A percentile compares a stretch with the other conserved stretches of the same genome.
Evolutionary conservation across 2,888 invertebrate species (phyloP).

Genomic region (Drosophila austrosaltans): DNA sequence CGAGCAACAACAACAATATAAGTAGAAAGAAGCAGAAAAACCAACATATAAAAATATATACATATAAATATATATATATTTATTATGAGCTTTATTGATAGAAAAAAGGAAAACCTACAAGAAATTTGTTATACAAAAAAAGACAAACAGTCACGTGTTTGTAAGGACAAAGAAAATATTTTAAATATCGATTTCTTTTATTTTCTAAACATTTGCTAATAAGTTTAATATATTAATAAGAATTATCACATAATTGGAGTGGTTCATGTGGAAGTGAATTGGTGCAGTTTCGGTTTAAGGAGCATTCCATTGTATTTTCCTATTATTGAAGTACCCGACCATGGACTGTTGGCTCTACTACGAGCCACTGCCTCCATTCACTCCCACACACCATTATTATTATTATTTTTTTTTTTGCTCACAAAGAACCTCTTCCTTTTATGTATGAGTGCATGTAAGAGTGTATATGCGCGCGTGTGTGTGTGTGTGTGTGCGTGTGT

Average conservation of each 20-base stretch:
- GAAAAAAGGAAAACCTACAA: not conserved
- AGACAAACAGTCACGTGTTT: not conserved
- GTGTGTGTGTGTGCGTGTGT: not conserved
- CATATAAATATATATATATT: not conserved
- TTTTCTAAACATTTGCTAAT: too few species aligned
- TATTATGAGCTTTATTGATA: slow-evolving; percentile 2
- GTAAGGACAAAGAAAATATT: not conserved
- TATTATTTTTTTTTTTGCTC: too few species aligned
- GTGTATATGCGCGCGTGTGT: slow-evolving; percentile 18
- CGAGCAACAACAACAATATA: not conserved
- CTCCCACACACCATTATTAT: too few species aligned
- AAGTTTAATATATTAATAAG: too few species aligned
- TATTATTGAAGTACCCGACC: not conserved
- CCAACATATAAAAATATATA: not conserved
- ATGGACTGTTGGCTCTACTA: not conserved
- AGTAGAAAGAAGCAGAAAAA: not conserved
- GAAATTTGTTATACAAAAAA: not conserved
- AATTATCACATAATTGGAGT: not conserved
- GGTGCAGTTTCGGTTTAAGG: not conserved
- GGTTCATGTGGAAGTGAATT: not conserved
- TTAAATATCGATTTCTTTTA: too few species aligned
- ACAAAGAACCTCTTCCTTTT: not conserved
- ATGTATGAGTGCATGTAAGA: not conserved
- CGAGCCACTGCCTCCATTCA: slow-evolving; percentile 21
- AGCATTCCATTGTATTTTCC: not conserved